These are phyloP conservation scores for Peribatodes rhomboidaria DNA, from an alignment of 2,888 invertebrate species.

Conservation along the genomic window DNA sequence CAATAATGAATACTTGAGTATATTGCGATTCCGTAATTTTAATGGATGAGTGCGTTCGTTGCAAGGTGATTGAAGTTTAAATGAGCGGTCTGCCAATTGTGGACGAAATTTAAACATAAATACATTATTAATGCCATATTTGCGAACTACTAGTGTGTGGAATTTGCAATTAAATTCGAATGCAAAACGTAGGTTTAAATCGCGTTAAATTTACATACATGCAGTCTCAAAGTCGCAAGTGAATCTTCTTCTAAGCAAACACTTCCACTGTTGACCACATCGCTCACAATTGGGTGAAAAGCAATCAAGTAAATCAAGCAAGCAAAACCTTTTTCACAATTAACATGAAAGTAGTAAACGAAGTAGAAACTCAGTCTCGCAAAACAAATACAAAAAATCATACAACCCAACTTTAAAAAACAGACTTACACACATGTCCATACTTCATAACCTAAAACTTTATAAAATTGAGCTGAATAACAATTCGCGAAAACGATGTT, in stretches of 20 bases:
- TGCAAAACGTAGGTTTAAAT: too few relatives aligned
- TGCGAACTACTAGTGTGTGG: neutral
- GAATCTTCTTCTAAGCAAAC: neutral
- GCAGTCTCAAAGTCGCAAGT: neutral
- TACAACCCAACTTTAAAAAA: too few relatives aligned
- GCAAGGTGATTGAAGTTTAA: constrained; percentile 27
- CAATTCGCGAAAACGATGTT: constrained; percentile 4
- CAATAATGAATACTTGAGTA: constrained; percentile 26
- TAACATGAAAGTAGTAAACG: too few relatives aligned
- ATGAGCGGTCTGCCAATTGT: constrained; percentile 11
- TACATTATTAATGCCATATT: neutral
- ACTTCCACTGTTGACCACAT: neutral
- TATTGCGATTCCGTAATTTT: constrained; percentile 37
- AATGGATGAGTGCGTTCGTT: constrained; percentile 36
- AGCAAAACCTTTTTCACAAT: too few relatives aligned
- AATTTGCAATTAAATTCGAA: neutral
- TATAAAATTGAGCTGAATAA: neutral
- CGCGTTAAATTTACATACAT: neutral
- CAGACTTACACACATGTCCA: too few relatives aligned
- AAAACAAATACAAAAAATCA: too few relatives aligned
- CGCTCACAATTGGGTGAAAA: neutral
- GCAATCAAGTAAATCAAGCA: too few relatives aligned
- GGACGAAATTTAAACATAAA: constrained; percentile 21
- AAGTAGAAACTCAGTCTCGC: too few relatives aligned
- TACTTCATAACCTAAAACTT: neutral